Evolutionary conservation across 2,113 vertebrate genomes (phyloP).

Genomic region (Bombycilla garrulus): DNA sequence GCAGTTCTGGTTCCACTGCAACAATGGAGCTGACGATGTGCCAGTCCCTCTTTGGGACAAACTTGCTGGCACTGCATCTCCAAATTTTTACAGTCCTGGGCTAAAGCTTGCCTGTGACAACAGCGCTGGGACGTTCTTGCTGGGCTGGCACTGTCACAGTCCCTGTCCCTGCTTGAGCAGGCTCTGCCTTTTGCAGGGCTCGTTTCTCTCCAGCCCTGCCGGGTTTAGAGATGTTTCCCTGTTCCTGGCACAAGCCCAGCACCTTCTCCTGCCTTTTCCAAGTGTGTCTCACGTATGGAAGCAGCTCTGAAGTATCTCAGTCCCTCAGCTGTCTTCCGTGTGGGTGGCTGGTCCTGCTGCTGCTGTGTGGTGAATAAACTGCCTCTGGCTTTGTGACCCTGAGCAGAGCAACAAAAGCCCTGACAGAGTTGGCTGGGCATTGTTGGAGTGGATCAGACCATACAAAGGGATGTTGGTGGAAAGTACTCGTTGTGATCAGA

Average conservation of each 20-base stretch:
- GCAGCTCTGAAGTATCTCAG: background rate
- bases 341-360: background rate
- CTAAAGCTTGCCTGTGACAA: background rate
- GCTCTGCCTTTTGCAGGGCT: background rate
- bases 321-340: background rate
- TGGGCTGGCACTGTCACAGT: background rate
- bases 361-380: constrained; percentile 5
- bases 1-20: constrained; percentile 36
- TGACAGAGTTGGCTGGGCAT: constrained; percentile 45
- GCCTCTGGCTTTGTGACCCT: constrained; percentile 37
- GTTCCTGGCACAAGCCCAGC: background rate
- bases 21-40: background rate
- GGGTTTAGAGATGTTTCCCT: fast-evolving
- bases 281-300: fast-evolving
- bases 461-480: constrained; percentile 67
- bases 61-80: background rate
- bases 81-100: background rate
- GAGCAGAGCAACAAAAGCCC: constrained; percentile 58
- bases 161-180: background rate
- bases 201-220: background rate
- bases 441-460: constrained; percentile 49
- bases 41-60: background rate
- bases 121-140: background rate
- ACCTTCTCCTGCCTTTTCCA: background rate
- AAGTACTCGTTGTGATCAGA: constrained; percentile 59